Percentiles rank a stretch among this genome's conserved stretches.
Conservation (phyloP, 2,888 invertebrate species). For the Tryphoninae sp. region DNA sequence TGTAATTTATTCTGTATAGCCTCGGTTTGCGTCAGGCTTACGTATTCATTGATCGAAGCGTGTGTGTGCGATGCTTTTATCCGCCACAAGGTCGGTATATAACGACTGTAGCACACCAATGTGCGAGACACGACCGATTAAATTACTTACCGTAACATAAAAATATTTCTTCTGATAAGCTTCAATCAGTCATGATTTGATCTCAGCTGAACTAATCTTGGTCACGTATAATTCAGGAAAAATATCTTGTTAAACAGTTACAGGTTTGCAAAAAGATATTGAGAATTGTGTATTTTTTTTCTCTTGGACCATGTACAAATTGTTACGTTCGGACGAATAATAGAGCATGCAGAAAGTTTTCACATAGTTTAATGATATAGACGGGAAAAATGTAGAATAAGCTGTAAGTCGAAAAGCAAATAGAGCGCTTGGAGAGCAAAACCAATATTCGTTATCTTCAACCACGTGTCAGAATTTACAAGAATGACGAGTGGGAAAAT, state of each 20-base stretch:
- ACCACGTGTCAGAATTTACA: no score
- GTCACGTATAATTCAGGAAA: background rate
- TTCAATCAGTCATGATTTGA: slow-evolving; percentile 14
- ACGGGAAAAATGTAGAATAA: no score
- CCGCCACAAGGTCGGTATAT: slow-evolving; percentile 25
- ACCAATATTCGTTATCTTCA: no score
- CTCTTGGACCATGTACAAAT: no score
- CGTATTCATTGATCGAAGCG: background rate
- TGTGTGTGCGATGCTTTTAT: slow-evolving; percentile 6
- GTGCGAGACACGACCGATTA: background rate
- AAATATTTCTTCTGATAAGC: background rate
- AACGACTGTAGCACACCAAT: slow-evolving; percentile 23
- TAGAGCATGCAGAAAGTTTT: no score
- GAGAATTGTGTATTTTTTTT: no score
- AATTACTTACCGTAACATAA: background rate
- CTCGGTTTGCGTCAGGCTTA: background rate
- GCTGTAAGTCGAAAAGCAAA: no score
- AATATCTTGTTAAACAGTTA: background rate
- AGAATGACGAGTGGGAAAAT: no score
- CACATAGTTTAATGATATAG: no score
- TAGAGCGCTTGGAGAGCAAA: no score
- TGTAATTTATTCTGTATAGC: background rate
- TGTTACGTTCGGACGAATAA: no score
- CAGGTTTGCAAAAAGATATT: background rate
- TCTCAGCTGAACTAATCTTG: background rate